Evolutionary conservation across 2,113 vertebrate species (phyloP).

Genomic region (Microcebus jonahi): DNA sequence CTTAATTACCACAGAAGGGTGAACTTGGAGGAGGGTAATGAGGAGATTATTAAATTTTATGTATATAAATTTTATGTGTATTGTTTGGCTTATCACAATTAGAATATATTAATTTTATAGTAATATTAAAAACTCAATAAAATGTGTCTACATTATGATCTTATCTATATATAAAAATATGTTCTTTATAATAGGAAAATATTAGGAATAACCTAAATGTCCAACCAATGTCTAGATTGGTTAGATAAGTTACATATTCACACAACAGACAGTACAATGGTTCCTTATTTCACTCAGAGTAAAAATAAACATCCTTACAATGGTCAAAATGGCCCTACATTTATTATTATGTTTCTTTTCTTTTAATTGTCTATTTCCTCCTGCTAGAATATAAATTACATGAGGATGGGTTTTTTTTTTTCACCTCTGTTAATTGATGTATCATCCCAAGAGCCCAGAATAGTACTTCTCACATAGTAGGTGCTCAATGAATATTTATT

Average conservation of each 20-base stretch:
- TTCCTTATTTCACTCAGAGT: background rate
- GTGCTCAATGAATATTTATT: background rate
- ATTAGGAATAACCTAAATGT: background rate
- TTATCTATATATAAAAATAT: background rate
- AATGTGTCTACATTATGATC: background rate
- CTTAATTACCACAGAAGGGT: background rate
- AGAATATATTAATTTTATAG: background rate
- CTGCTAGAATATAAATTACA: background rate
- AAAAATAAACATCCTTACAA: background rate
- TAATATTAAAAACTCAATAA: background rate
- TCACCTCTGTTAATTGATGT: background rate
- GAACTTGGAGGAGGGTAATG: background rate
- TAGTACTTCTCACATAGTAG: background rate
- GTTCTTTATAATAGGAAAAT: background rate
- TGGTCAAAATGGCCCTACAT: background rate
- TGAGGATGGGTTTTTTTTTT: background rate
- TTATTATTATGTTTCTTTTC: background rate
- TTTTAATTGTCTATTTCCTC: background rate
- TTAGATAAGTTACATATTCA: background rate
- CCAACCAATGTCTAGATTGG: background rate
- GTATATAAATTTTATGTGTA: background rate
- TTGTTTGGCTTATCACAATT: background rate
- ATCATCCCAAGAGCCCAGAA: background rate
- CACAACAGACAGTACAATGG: background rate
- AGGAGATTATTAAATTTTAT: background rate